These are phyloP conservation scores for Aradophagus sp. DNA, from an alignment of 1,140 invertebrate species.

Conservation along the genomic window DNA sequence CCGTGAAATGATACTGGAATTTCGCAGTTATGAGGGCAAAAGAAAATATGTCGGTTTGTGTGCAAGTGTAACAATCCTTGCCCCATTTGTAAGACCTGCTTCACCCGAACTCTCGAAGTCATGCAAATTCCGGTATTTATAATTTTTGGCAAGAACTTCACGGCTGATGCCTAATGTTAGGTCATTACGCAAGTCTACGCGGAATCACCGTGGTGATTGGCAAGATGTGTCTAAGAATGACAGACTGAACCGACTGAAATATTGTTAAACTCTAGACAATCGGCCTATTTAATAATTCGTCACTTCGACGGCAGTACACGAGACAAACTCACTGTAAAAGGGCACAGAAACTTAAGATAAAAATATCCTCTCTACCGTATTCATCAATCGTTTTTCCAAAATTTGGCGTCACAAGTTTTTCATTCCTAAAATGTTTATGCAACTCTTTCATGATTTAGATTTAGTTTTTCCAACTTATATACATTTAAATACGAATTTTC, in stretches of 20 bases:
- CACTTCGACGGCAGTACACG: conserved; percentile 18
- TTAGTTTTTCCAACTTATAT: too few species aligned
- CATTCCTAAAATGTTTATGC: too few species aligned
- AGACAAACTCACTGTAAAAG: conserved; percentile 10
- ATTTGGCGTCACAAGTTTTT: too few species aligned
- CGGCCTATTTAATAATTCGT: conserved; percentile 32
- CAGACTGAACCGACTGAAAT: conserved; percentile 41
- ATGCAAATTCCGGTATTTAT: conserved; percentile 72
- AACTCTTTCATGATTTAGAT: too few species aligned
- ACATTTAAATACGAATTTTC: too few species aligned
- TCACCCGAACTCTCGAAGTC: conserved; percentile 51
- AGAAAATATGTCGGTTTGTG: conserved; percentile 33
- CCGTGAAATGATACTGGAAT: conserved; percentile 51
- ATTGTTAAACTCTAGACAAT: conserved; percentile 37
- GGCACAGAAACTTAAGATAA: conserved; percentile 1
- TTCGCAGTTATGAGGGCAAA: conserved; percentile 29
- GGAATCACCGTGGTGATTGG: conserved; percentile 53
- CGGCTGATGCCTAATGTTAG: conserved; percentile 66
- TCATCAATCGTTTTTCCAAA: too few species aligned
- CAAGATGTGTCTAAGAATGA: conserved; percentile 32
- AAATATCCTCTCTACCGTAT: too few species aligned
- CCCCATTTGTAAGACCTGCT: conserved; percentile 64
- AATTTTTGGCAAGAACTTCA: conserved; percentile 71
- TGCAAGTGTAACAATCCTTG: conserved; percentile 57
- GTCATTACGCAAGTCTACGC: conserved; percentile 64